These are phyloP conservation scores for Microtus montanus DNA, from an alignment of 2,113 vertebrate genomes.

Conservation along the genomic window DNA sequence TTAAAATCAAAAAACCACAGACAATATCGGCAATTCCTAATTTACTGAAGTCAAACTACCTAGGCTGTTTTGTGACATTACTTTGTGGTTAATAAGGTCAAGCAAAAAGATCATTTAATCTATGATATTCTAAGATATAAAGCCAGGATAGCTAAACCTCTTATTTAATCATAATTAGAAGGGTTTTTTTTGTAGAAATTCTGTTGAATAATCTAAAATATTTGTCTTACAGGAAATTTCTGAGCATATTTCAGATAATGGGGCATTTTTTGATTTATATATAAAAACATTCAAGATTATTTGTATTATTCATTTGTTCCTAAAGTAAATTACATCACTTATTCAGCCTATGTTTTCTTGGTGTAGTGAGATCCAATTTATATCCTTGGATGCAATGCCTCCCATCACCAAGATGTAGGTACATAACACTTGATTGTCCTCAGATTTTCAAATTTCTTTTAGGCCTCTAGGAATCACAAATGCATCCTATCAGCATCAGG, in stretches of 20 bases:
- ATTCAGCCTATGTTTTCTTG: slow-evolving; percentile 1
- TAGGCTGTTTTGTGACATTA: slow-evolving; percentile 35
- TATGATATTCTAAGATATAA: slow-evolving; percentile 15
- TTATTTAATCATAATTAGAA: not conserved
- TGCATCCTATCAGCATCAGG: not conserved
- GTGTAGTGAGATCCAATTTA: not conserved
- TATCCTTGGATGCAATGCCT: not conserved
- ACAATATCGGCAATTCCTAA: slow-evolving; percentile 35
- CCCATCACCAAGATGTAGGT: not conserved
- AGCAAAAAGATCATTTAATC: slow-evolving; percentile 45
- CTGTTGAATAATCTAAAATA: not conserved
- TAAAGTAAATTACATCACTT: not conserved
- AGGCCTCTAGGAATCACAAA: not conserved
- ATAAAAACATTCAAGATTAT: not conserved
- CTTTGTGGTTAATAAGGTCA: slow-evolving; percentile 59
- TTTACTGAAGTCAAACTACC: slow-evolving; percentile 62
- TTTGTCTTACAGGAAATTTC: not conserved
- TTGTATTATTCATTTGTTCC: not conserved
- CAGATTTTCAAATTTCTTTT: slow-evolving; percentile 9
- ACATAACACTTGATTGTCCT: not conserved
- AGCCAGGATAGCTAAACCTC: not conserved
- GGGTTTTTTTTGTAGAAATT: not conserved
- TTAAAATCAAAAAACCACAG: slow-evolving; percentile 49
- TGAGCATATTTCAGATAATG: not conserved
- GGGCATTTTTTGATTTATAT: not conserved